Base-by-base conservation (phyloP, 2,797 vertebrate species). In the Clamator glandarius region DNA sequence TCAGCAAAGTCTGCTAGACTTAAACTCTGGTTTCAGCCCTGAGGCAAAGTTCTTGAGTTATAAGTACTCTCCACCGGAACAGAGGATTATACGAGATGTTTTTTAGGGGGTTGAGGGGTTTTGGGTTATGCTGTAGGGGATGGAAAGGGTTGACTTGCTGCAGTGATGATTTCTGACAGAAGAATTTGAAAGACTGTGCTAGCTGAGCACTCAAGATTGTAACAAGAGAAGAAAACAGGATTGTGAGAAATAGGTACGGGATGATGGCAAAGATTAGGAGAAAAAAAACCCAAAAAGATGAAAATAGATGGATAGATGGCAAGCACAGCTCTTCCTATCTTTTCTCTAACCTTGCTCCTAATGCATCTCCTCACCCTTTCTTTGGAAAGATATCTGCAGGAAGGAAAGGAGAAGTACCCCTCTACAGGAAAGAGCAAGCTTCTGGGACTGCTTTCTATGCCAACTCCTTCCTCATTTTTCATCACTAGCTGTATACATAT, bases 181-280 rank as follows among this genome's bases (percentile, higher is more conserved):
- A 12, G 6, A 51, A 66, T 90, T 55, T 58, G 26, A 69, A 73
- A 63, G 35, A 33, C 5, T 69, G 26, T 8, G 15, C 31, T 63
- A 39, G 26, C 4, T 0, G 0, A 35, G 12, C 74, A 58, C 8
- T 68, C 16, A 74, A 23, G 15, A n/a, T 3, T 20, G 8, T 26
- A 78, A 82, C 12, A n/a, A 64, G 12, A 73, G 28, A 72, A 63
- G 6, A 75, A 54, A 15, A 57, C 15, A 74, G 28, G 15, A 57
- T 29, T n/a, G 14, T 72, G 21, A 87, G 36, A 91, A 82, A 26
- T 20, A 76, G 20, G 44, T 54, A 23, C 12, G 50, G 11, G 33
- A 62, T 28, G 15, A 36, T 29, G 19, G 61, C 3, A 35, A 57
- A 86, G 7, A 2, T 21, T 61, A 73, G 19, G 62, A 36, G 21